Evolutionary conservation across 2,113 vertebrate species (phyloP).

Genomic region (Alectura lathami): DNA sequence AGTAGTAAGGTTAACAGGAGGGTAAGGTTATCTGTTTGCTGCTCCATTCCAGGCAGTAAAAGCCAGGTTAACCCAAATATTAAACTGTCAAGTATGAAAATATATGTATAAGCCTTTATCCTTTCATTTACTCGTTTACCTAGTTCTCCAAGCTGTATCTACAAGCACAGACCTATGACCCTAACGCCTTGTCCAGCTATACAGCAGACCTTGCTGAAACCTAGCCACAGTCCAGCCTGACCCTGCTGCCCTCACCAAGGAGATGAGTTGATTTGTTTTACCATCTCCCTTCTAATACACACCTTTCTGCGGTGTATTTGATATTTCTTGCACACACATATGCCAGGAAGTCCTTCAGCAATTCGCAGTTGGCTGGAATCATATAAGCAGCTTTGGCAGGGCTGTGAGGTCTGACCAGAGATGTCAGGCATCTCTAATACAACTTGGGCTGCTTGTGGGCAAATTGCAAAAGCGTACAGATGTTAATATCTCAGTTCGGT

Average conservation of each 20-base stretch:
- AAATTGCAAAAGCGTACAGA: not conserved
- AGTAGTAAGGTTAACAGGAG: not conserved
- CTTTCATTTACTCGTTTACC: not conserved
- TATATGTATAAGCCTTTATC: not conserved
- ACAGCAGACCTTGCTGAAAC: not conserved
- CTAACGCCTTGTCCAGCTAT: not conserved
- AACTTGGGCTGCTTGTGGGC: not conserved
- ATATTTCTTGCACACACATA: not conserved
- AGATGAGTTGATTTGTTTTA: not conserved
- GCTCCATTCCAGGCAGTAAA: not conserved
- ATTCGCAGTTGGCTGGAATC: not conserved
- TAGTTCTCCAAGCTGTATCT: not conserved
- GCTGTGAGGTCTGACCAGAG: not conserved
- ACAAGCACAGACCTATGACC: not conserved
- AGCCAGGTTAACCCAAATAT: not conserved
- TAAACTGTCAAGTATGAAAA: not conserved
- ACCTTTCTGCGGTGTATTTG: not conserved
- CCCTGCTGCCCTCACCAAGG: not conserved
- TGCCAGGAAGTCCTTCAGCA: not conserved
- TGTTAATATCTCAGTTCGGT: not conserved
- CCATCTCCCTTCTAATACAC: not conserved
- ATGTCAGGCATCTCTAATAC: not conserved
- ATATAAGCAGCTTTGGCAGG: not conserved
- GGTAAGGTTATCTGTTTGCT: not conserved
- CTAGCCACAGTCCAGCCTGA: not conserved